Evolutionary conservation across 1,140 invertebrate genomes (phyloP).

Genomic region (Drosophila sp.): DNA sequence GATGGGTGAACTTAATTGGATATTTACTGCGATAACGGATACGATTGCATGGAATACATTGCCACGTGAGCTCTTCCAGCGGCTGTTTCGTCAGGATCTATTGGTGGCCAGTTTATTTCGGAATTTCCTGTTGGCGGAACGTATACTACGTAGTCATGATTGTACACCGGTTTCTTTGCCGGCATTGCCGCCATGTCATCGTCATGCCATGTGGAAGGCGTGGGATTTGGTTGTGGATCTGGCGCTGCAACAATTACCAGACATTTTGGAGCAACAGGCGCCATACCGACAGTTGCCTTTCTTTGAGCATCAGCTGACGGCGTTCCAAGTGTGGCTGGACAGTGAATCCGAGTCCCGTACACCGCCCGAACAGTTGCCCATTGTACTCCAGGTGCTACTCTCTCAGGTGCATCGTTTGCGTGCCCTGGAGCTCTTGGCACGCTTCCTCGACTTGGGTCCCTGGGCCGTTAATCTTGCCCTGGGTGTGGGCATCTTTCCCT

Average conservation of each 20-base stretch:
- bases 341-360: constrained; percentile 90
- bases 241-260: constrained; percentile 94
- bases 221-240: constrained; percentile 99
- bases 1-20: constrained; percentile 99
- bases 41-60: constrained; percentile 99
- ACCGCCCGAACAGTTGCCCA: constrained; percentile 98
- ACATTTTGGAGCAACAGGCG: constrained; percentile 88
- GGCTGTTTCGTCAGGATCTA: constrained; percentile 98
- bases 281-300: constrained; percentile 93
- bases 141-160: constrained; percentile 98
- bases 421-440: constrained; percentile 96
- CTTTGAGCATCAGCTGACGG: constrained; percentile 99
- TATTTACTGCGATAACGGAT: constrained; percentile 99
- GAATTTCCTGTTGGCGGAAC: constrained; percentile 98
- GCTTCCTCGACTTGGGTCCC: constrained; percentile 97
- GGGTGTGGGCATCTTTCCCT: constrained; percentile 99
- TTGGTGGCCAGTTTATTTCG: constrained; percentile 99
- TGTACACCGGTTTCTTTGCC: constrained; percentile 97
- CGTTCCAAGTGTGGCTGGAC: constrained; percentile 98
- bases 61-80: constrained; percentile 96
- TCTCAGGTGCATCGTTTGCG: constrained; percentile 98
- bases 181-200: constrained; percentile 94
- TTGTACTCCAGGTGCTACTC: constrained; percentile 98
- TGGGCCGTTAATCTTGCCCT: constrained; percentile 98
- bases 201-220: constrained; percentile 97